These are phyloP conservation scores for Corythaeola cristata DNA, from an alignment of 2,113 vertebrate species.

Conservation along the genomic window DNA sequence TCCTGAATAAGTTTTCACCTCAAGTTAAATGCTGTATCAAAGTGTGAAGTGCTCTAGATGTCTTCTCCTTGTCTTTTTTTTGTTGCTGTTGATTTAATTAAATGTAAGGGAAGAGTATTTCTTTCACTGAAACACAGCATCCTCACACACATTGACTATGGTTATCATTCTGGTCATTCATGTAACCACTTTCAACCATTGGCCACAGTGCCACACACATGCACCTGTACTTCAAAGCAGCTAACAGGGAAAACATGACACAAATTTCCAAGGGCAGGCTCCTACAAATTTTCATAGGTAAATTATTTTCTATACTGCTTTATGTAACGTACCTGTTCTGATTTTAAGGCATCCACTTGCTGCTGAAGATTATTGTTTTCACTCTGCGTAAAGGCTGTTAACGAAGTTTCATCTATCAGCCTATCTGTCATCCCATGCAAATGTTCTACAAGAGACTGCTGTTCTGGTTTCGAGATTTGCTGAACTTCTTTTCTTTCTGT, in stretches of 20 bases:
- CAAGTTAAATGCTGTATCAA: background rate
- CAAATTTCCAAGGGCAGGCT: background rate
- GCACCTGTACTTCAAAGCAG: background rate
- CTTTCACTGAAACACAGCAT: background rate
- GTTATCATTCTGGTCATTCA: background rate
- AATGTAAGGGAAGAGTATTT: background rate
- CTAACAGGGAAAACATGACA: background rate
- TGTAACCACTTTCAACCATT: background rate
- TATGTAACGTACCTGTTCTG: conserved; percentile 78
- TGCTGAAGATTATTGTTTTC: conserved; percentile 75
- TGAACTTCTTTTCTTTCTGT: conserved; percentile 67
- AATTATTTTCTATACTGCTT: background rate
- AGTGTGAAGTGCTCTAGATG: background rate
- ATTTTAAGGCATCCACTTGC: conserved; percentile 73
- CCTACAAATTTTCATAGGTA: background rate
- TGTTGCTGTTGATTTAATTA: background rate
- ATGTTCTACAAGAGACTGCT: conserved; percentile 22
- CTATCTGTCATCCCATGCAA: conserved; percentile 45
- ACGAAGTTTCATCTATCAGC: conserved; percentile 51
- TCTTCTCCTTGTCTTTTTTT: background rate
- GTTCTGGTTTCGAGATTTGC: conserved; percentile 50
- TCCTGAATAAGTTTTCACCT: background rate
- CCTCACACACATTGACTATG: background rate
- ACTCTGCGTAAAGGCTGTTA: conserved; percentile 13
- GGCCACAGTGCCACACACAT: background rate